Evolutionary conservation across 2,888 invertebrate genomes (phyloP).

Genomic region (Cecidostiba fungosa): DNA sequence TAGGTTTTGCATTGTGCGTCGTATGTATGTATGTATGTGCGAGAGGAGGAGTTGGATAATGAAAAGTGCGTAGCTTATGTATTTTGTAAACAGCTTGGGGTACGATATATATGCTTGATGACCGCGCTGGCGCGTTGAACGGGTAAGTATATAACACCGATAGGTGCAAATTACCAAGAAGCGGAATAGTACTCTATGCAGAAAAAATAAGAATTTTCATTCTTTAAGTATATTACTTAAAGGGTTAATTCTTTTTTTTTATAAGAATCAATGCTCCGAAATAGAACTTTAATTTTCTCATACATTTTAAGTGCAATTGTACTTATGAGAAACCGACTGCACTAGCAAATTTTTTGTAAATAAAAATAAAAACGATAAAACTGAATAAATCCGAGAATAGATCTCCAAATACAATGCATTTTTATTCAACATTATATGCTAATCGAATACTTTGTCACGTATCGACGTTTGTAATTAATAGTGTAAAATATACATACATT

Average conservation of each 20-base stretch:
- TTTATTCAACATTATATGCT: too few species aligned
- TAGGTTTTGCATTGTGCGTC: not conserved
- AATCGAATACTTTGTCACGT: not conserved
- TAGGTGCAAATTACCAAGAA: not conserved
- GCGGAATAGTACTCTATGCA: too few species aligned
- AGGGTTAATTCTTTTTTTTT: not conserved
- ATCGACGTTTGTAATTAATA: not conserved
- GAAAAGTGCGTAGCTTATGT: not conserved
- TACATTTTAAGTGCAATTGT: too few species aligned
- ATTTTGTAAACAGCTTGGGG: constrained; percentile 5
- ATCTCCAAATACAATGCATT: too few species aligned
- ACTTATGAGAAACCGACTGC: too few species aligned
- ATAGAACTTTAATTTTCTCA: too few species aligned
- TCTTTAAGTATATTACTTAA: too few species aligned
- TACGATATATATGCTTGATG: not conserved
- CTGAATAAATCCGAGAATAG: too few species aligned
- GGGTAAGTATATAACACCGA: not conserved
- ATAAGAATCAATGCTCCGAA: not conserved
- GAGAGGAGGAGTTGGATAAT: not conserved
- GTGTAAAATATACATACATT: not conserved
- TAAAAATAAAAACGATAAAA: too few species aligned
- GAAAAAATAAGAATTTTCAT: too few species aligned
- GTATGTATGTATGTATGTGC: not conserved
- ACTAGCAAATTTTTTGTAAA: too few species aligned
- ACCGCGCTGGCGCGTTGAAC: not conserved